phyloP scores from a whole-genome alignment of 2,797 vertebrate species.

The Sebastes matsubarae region DNA sequence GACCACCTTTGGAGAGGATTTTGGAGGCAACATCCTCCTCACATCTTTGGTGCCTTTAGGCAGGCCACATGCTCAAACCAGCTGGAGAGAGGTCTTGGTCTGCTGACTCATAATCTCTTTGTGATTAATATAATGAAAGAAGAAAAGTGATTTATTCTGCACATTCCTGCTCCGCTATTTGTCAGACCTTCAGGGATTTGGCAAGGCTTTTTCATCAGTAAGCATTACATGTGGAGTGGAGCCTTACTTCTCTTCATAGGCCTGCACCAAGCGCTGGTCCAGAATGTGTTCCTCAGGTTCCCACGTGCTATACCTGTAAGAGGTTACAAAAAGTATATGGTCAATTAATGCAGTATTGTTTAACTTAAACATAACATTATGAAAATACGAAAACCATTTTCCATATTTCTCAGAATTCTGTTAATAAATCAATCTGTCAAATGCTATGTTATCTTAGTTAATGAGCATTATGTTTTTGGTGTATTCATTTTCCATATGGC shows the following conservation, averaged over 20 bases:
- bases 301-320: constrained; percentile 96
- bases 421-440: neutral
- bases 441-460: neutral
- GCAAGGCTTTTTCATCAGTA: neutral
- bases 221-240: neutral
- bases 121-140: neutral
- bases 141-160: neutral
- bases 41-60: neutral
- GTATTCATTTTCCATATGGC: too few relatives aligned
- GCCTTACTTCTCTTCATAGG: constrained; percentile 92
- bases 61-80: neutral
- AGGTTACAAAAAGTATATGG: neutral
- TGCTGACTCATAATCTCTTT: neutral
- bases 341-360: neutral
- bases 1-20: neutral
- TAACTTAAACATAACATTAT: neutral
- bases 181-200: too few relatives aligned
- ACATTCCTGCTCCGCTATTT: too few relatives aligned
- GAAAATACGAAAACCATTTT: neutral
- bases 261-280: constrained; percentile 94
- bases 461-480: neutral
- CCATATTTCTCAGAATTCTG: neutral
- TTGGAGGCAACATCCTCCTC: neutral
- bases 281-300: constrained; percentile 98
- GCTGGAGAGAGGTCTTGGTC: neutral